phyloP scores from a whole-genome alignment of 2,113 vertebrate species.

The Myotis davidii region DNA sequence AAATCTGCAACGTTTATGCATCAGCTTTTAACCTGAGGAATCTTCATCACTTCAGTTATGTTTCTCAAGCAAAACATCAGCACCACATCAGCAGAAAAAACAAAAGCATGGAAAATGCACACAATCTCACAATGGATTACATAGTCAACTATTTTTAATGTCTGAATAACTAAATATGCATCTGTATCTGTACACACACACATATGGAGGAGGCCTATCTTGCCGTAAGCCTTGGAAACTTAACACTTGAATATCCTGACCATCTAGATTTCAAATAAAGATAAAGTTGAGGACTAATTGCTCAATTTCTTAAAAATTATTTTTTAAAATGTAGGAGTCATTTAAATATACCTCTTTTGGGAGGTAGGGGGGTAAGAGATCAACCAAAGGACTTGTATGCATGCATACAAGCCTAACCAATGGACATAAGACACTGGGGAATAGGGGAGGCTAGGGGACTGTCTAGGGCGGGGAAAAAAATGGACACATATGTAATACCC shows the following conservation, averaged over 20 bases:
- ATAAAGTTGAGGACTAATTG: background rate
- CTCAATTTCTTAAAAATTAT: background rate
- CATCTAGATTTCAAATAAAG: background rate
- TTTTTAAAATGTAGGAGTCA: background rate
- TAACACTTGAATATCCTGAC: background rate
- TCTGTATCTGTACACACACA: background rate
- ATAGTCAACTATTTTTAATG: background rate
- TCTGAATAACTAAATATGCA: background rate
- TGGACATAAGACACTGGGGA: no score
- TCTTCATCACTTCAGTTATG: conserved; percentile 25
- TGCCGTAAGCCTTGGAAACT: background rate
- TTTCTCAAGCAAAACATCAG: conserved; percentile 44
- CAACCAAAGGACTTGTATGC: no score
- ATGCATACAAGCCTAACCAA: no score
- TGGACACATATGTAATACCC: no score
- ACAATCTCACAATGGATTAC: background rate
- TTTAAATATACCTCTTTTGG: conserved; percentile 37
- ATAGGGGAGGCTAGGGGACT: no score
- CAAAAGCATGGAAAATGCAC: background rate
- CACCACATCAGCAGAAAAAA: conserved; percentile 27
- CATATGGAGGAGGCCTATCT: background rate
- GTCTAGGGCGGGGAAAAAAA: no score
- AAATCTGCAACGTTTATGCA: background rate
- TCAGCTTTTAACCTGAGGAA: background rate
- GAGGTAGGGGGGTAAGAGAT: no score